Evolutionary conservation across 2,888 invertebrate genomes (phyloP).

Genomic region (Urechis unicinctus): DNA sequence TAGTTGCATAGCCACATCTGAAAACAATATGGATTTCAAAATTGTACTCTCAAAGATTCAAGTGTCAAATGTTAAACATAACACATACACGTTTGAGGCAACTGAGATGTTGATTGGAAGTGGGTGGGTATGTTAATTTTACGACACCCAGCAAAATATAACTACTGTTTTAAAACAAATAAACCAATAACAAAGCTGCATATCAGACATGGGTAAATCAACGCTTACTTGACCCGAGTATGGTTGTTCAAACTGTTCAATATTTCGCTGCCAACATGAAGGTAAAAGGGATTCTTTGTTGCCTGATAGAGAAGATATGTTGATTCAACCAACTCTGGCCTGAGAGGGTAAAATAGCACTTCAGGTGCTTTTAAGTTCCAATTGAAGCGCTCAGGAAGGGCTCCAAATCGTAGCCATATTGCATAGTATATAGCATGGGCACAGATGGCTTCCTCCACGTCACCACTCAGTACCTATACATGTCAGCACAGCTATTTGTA

Average conservation of each 20-base stretch:
- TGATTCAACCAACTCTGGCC: constrained; percentile 61
- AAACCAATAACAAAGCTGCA: background rate
- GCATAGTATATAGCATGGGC: constrained; percentile 60
- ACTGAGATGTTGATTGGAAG: no score
- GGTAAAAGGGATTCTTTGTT: constrained; percentile 62
- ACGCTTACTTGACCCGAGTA: constrained; percentile 52
- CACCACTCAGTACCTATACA: constrained; percentile 56
- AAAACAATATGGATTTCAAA: background rate
- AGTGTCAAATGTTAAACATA: background rate
- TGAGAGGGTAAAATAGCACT: constrained; percentile 59
- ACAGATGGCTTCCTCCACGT: constrained; percentile 63
- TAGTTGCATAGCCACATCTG: constrained; percentile 62
- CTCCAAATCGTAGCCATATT: constrained; percentile 59
- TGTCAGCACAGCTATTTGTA: background rate
- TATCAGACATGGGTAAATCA: background rate
- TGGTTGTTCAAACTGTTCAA: constrained; percentile 55
- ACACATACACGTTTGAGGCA: constrained; percentile 48
- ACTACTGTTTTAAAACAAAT: no score
- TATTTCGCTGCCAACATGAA: constrained; percentile 61
- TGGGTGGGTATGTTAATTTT: no score
- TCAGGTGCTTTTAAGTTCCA: constrained; percentile 52
- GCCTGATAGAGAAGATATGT: constrained; percentile 61
- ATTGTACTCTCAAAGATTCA: background rate
- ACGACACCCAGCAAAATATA: no score
- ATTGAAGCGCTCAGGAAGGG: constrained; percentile 54